These are phyloP conservation scores for Arizona elegans DNA, from an alignment of 2,113 vertebrate species.

Conservation along the genomic window DNA sequence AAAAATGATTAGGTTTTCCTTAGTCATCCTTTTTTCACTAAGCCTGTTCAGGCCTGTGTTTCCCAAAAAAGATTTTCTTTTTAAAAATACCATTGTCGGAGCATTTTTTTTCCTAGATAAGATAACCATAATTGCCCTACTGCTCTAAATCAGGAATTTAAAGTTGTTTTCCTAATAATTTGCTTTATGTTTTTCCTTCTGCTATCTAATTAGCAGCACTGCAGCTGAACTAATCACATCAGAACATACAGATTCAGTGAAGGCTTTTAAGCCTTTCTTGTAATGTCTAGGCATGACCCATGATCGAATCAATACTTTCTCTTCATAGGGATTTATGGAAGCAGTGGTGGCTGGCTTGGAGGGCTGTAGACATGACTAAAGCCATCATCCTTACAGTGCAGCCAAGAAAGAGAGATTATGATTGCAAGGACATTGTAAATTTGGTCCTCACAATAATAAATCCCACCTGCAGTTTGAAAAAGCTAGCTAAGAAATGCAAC, in stretches of 20 bases:
- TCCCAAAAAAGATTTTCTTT: neutral
- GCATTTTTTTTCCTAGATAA: neutral
- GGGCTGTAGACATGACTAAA: neutral
- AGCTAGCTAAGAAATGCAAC: neutral
- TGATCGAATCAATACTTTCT: neutral
- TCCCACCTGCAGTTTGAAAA: neutral
- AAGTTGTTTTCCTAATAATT: neutral
- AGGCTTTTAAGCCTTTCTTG: neutral
- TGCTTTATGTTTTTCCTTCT: neutral
- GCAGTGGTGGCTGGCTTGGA: neutral
- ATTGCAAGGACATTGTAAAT: neutral
- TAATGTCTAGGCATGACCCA: neutral
- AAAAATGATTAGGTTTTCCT: neutral
- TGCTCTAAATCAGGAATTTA: neutral
- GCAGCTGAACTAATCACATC: neutral
- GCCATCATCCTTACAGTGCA: neutral
- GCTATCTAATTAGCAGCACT: neutral
- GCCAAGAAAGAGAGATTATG: neutral
- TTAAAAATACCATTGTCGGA: neutral
- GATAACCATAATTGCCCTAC: neutral
- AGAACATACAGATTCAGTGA: neutral
- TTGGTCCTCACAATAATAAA: neutral
- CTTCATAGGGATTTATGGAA: neutral
- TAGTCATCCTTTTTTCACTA: neutral
- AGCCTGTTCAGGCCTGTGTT: neutral